A percentile compares a stretch with the other conserved stretches of the same genome.
Evolutionary conservation across 2,113 vertebrate species (phyloP).

Genomic region (Ardeotis arabs): DNA sequence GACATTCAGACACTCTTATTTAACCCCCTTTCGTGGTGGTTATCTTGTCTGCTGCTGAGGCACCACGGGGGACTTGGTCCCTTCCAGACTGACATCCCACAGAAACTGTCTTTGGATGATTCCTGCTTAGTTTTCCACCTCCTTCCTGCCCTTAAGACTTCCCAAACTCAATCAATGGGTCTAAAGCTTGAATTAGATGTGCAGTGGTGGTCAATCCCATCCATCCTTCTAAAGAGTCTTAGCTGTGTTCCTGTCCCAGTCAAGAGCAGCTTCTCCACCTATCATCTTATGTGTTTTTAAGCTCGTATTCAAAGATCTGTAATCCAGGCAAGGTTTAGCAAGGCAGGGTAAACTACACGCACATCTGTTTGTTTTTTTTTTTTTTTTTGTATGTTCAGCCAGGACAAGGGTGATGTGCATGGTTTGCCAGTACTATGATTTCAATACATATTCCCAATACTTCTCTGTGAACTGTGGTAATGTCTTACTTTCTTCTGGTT

Average conservation of each 20-base stretch:
- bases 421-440: background rate
- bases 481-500: background rate
- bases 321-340: background rate
- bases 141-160: background rate
- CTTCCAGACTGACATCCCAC: background rate
- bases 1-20: background rate
- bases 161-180: background rate
- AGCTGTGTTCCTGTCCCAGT: background rate
- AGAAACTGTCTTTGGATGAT: background rate
- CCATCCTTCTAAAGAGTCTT: background rate
- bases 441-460: background rate
- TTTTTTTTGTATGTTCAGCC: background rate
- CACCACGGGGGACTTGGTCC: background rate
- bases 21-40: rapidly evolving
- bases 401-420: background rate
- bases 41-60: background rate
- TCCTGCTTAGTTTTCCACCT: background rate
- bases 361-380: rapidly evolving
- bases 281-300: rapidly evolving
- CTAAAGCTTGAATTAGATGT: background rate
- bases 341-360: background rate
- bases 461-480: background rate
- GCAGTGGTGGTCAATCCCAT: background rate
- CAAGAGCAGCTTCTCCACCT: background rate
- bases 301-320: background rate